Conservation (phyloP, 2,113 vertebrate species). For the Phoxinus phoxinus region DNA sequence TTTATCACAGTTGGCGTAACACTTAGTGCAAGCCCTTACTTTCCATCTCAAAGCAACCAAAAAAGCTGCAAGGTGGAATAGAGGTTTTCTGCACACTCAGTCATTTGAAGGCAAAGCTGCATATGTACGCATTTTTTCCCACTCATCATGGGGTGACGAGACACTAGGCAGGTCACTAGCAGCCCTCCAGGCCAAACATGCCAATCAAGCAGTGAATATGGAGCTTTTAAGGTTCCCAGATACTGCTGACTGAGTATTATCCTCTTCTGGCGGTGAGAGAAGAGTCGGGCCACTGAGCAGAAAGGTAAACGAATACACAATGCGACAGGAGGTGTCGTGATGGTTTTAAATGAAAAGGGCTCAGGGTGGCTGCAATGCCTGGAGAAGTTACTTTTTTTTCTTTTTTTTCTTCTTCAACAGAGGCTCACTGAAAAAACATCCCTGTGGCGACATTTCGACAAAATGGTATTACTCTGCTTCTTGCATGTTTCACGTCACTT, state of each 20-base stretch:
- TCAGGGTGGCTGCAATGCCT: background rate
- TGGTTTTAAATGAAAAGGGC: conserved; percentile 18
- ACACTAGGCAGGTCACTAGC: conserved; percentile 38
- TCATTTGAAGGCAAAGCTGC: conserved; percentile 43
- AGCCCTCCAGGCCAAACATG: conserved; percentile 41
- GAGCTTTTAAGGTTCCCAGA: conserved; percentile 28
- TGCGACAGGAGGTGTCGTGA: conserved; percentile 28
- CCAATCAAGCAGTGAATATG: conserved; percentile 22
- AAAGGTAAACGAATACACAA: conserved; percentile 34
- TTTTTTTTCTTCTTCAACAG: background rate
- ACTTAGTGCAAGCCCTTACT: conserved; percentile 9
- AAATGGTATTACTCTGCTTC: background rate
- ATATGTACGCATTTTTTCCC: conserved; percentile 1
- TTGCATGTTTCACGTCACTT: background rate
- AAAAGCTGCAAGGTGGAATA: conserved; percentile 25
- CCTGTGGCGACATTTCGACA: background rate
- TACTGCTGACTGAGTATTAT: conserved; percentile 47
- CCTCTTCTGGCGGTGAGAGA: conserved; percentile 29
- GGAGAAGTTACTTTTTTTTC: background rate
- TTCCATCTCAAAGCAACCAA: conserved; percentile 2
- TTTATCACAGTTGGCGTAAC: conserved; percentile 23
- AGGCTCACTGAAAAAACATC: background rate
- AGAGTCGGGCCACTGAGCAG: conserved; percentile 11
- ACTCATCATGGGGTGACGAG: conserved; percentile 22
- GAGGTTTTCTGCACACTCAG: conserved; percentile 25